Evolutionary conservation across 92 coral and sea anemone species (phyloP).

Genomic region (Anthopleura xanthogrammica): DNA sequence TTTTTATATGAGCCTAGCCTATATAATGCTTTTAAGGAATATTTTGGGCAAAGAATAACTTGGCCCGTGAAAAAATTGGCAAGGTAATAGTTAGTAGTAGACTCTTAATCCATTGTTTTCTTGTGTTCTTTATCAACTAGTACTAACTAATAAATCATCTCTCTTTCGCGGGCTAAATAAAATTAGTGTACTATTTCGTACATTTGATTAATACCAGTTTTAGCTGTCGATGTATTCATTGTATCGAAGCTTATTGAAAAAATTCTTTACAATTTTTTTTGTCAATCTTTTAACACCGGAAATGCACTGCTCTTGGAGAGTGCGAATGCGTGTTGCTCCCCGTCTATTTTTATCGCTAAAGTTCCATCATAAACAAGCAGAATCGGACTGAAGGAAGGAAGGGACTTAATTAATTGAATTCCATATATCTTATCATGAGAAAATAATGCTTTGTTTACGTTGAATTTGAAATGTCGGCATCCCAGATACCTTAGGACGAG

Average conservation of each 20-base stretch:
- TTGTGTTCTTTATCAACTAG: too few species aligned
- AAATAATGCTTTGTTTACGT: neutral
- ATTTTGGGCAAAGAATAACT: too few species aligned
- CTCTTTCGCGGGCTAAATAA: too few species aligned
- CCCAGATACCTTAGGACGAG: neutral
- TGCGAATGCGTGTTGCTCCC: neutral
- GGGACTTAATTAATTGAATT: neutral
- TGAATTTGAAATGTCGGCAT: neutral
- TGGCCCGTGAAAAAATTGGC: too few species aligned
- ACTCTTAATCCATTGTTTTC: too few species aligned
- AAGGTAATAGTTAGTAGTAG: too few species aligned
- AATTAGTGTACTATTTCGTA: neutral
- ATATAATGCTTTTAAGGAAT: too few species aligned
- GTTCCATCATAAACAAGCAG: neutral
- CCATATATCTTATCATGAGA: neutral
- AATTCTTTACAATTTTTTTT: neutral
- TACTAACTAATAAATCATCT: too few species aligned
- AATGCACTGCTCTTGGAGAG: neutral
- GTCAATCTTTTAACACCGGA: conserved; percentile 7
- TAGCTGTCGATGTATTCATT: neutral
- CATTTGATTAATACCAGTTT: neutral
- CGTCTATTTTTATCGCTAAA: neutral
- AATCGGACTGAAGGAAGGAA: neutral
- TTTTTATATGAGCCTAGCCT: too few species aligned
- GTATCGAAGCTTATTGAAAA: neutral